phyloP scores from a whole-genome alignment of 2,888 invertebrate species.

The Apotomis betuletana region DNA sequence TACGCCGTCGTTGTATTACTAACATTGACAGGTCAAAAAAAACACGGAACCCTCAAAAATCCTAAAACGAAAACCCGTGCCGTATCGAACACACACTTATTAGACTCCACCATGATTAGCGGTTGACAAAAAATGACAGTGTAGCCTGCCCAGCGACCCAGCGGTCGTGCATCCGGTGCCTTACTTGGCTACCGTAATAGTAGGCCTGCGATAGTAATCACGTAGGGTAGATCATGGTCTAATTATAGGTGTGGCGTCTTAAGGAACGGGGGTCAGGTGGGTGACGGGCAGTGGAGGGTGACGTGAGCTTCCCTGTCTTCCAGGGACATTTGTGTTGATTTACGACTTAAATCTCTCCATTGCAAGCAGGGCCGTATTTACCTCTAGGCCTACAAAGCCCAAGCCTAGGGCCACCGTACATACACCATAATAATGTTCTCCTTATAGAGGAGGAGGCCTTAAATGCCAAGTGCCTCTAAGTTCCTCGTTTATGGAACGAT shows the following conservation, averaged over 20 bases:
- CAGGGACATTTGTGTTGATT: no score
- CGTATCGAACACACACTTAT: constrained; percentile 32
- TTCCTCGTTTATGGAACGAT: no score
- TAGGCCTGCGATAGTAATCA: constrained; percentile 26
- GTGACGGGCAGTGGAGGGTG: constrained; percentile 12
- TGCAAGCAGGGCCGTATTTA: no score
- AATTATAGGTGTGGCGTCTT: background rate
- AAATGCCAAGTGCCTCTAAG: no score
- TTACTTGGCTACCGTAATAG: constrained; percentile 19
- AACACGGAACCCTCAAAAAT: constrained; percentile 21
- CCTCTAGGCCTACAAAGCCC: no score
- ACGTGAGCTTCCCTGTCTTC: background rate
- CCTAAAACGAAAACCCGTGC: constrained; percentile 29
- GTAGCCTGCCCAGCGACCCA: constrained; percentile 66
- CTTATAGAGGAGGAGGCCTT: no score
- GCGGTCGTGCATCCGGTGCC: constrained; percentile 45
- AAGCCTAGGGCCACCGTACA: no score
- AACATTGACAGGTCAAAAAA: no score
- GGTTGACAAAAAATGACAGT: constrained; percentile 70
- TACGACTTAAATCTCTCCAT: no score
- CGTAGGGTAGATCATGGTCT: constrained; percentile 29
- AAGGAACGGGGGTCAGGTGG: constrained; percentile 10
- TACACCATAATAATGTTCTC: no score
- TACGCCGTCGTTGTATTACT: no score
- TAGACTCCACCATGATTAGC: constrained; percentile 56